phyloP scores from a whole-genome alignment of 2,113 vertebrate species.

The Bungarus multicinctus region DNA sequence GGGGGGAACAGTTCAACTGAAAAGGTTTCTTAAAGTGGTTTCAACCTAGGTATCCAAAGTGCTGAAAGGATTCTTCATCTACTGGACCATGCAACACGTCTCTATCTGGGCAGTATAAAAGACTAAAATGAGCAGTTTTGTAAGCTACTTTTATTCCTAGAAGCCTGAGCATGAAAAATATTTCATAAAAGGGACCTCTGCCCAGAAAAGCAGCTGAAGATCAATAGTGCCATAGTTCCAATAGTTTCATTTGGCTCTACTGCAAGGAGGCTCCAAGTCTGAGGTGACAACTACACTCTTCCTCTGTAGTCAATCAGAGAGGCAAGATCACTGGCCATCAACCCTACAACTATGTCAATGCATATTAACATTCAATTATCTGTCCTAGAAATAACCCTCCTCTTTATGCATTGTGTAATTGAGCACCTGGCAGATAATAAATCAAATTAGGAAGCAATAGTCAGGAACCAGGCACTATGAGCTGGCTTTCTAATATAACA shows the following conservation, averaged over 20 bases:
- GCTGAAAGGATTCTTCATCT: not conserved
- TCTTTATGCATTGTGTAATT: slow-evolving; percentile 65
- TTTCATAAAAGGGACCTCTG: slow-evolving; percentile 43
- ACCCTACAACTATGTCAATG: slow-evolving; percentile 76
- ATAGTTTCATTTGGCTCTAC: slow-evolving; percentile 49
- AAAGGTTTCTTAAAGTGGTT: slow-evolving; percentile 6
- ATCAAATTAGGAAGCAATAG: slow-evolving; percentile 66
- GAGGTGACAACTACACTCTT: slow-evolving; percentile 71
- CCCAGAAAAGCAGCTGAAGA: slow-evolving; percentile 69
- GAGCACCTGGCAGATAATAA: slow-evolving; percentile 54
- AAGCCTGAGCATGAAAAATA: slow-evolving; percentile 11
- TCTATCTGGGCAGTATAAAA: not conserved
- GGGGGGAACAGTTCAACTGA: slow-evolving; percentile 16
- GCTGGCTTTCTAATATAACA: slow-evolving; percentile 54
- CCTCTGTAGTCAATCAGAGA: slow-evolving; percentile 71
- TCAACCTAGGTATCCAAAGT: not conserved
- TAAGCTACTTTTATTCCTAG: not conserved
- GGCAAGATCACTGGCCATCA: slow-evolving; percentile 76
- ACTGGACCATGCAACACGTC: not conserved
- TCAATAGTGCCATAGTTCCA: slow-evolving; percentile 52
- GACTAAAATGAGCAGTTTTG: not conserved
- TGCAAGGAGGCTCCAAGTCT: slow-evolving; percentile 67
- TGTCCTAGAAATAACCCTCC: slow-evolving; percentile 80
- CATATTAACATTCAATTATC: slow-evolving; percentile 86
- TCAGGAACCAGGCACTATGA: slow-evolving; percentile 52